Evolutionary conservation across 2,797 vertebrate species (phyloP).

Genomic region (Garrulus glandarius): DNA sequence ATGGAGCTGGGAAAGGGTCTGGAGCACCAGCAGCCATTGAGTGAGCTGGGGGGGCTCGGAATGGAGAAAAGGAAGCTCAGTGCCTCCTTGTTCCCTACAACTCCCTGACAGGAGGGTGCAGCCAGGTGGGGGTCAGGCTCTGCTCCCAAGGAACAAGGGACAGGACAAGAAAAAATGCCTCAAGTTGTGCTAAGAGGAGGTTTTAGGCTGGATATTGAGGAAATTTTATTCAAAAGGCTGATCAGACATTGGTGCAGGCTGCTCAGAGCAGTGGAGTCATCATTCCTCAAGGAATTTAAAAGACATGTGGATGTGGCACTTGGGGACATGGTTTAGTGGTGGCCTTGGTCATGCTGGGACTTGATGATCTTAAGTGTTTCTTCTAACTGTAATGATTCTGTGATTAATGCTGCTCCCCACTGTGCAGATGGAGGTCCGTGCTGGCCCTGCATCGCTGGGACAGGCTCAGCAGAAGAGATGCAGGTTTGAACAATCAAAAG

Average conservation of each 20-base stretch:
- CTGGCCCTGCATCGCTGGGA: rapidly evolving
- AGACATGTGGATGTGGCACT: background rate
- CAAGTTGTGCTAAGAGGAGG: background rate
- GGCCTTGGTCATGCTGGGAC: background rate
- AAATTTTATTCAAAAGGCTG: background rate
- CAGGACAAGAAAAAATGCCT: background rate
- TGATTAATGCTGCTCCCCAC: background rate
- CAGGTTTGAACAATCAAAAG: background rate
- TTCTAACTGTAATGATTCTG: background rate
- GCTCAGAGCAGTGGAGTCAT: background rate
- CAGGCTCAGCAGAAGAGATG: background rate
- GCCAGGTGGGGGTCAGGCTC: background rate
- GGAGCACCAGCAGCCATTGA: background rate
- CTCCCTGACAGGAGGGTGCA: background rate
- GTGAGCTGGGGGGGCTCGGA: background rate
- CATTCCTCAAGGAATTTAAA: background rate
- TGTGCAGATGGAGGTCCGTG: rapidly evolving
- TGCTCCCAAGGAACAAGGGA: background rate
- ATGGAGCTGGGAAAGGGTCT: background rate
- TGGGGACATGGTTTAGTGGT: background rate
- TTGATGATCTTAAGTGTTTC: background rate
- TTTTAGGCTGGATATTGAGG: background rate
- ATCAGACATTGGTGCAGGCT: background rate
- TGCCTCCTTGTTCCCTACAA: background rate
- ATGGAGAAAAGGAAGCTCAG: background rate